These are phyloP conservation scores for Phengaris alcon DNA, from an alignment of 2,888 invertebrate genomes.

Conservation along the genomic window DNA sequence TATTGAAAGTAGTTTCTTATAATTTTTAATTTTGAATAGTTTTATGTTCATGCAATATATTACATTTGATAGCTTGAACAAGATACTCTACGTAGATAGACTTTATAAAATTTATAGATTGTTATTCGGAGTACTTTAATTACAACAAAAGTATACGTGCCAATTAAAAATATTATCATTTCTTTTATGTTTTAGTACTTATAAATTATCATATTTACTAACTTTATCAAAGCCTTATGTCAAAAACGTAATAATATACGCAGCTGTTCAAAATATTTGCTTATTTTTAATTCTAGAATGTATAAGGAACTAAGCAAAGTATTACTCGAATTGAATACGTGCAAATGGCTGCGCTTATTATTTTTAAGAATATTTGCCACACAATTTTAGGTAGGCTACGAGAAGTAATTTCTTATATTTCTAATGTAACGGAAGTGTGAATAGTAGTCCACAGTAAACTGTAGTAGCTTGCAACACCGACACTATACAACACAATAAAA, in stretches of 20 bases:
- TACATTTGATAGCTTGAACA: slow-evolving; percentile 33
- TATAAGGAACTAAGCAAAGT: neutral
- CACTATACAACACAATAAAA: slow-evolving; percentile 54
- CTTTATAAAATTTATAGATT: slow-evolving; percentile 29
- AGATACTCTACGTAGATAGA: slow-evolving; percentile 42
- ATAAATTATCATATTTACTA: slow-evolving; percentile 3
- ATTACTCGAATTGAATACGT: neutral
- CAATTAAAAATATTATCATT: slow-evolving; percentile 18
- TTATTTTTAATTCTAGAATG: neutral
- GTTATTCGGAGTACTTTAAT: neutral
- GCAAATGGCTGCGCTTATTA: slow-evolving; percentile 22
- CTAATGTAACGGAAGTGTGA: slow-evolving; percentile 52
- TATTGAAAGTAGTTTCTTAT: neutral
- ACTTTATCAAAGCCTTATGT: neutral
- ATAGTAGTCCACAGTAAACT: slow-evolving; percentile 58
- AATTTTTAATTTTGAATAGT: neutral
- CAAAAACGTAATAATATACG: neutral
- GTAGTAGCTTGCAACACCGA: slow-evolving; percentile 73
- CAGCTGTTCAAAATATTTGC: neutral
- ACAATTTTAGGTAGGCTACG: slow-evolving; percentile 44
- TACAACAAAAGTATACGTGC: neutral
- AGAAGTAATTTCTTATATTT: slow-evolving; percentile 48
- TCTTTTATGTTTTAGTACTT: neutral
- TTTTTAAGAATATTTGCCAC: slow-evolving; percentile 28
- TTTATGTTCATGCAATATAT: neutral